These are phyloP conservation scores for Otus sunia DNA, from an alignment of 2,113 vertebrate species.

Conservation along the genomic window DNA sequence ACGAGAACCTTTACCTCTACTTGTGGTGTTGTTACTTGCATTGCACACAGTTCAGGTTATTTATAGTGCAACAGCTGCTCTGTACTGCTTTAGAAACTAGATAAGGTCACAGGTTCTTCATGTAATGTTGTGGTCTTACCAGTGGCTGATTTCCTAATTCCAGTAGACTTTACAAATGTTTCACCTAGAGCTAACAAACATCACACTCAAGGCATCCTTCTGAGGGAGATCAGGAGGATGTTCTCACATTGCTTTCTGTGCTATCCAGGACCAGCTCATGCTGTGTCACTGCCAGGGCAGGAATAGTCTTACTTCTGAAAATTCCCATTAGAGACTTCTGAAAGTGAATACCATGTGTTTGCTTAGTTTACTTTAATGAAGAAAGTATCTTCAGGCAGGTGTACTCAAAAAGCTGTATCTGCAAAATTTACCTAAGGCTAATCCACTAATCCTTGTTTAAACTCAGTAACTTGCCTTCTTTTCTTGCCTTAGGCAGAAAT, in stretches of 20 bases:
- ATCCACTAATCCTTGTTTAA: neutral
- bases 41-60: slow-evolving; percentile 58
- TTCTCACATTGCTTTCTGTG: neutral
- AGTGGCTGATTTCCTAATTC: slow-evolving; percentile 51
- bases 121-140: slow-evolving; percentile 1
- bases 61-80: slow-evolving; percentile 72
- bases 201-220: neutral
- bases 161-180: slow-evolving; percentile 35
- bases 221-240: neutral
- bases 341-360: neutral
- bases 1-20: slow-evolving; percentile 18
- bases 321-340: neutral
- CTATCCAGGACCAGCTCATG: neutral
- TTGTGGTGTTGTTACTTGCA: neutral
- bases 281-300: neutral
- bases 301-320: neutral
- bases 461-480: neutral
- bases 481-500: neutral
- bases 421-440: neutral
- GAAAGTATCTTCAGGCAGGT: neutral
- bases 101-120: slow-evolving; percentile 67
- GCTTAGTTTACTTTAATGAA: neutral
- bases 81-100: slow-evolving; percentile 60
- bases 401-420: neutral
- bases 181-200: slow-evolving; percentile 28